Evolutionary conservation across 2,888 invertebrate genomes (phyloP).

Genomic region (Eristalinus aeneus): DNA sequence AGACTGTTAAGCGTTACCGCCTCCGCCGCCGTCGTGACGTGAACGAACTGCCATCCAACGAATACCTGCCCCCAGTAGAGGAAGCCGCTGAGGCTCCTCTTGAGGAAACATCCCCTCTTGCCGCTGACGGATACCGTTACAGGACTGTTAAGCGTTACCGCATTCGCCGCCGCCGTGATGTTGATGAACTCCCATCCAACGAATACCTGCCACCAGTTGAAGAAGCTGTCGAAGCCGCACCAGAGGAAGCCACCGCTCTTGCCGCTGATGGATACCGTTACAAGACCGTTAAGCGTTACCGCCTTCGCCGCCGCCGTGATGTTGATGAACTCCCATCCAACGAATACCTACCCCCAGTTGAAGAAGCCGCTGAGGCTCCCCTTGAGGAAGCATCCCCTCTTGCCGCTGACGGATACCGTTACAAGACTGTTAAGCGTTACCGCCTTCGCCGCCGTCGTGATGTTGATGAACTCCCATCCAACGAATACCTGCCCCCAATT

Average conservation of each 20-base stretch:
- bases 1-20: constrained; percentile 75
- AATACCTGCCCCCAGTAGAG: constrained; percentile 50
- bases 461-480: constrained; percentile 75
- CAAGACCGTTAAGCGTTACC: constrained; percentile 72
- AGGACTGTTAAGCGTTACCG: constrained; percentile 75
- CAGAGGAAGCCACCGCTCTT: constrained; percentile 42
- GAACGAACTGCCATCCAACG: constrained; percentile 28
- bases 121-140: constrained; percentile 77
- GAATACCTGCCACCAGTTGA: constrained; percentile 53
- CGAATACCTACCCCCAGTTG: constrained; percentile 53
- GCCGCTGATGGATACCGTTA: constrained; percentile 56
- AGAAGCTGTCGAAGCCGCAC: not conserved
- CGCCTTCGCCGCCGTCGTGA: constrained; percentile 77
- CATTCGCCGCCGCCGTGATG: constrained; percentile 74
- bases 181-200: constrained; percentile 52
- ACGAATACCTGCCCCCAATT: constrained; percentile 74
- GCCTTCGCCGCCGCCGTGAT: constrained; percentile 74
- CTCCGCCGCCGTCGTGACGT: constrained; percentile 75
- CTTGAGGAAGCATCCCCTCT: constrained; percentile 44
- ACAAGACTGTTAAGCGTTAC: constrained; percentile 76
- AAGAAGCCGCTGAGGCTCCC: constrained; percentile 11
- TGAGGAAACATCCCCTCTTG: constrained; percentile 49
- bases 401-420: constrained; percentile 76
- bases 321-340: constrained; percentile 64
- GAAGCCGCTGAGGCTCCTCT: constrained; percentile 2